Base-by-base conservation (phyloP, 2,888 invertebrate species). In the Netelia inedita region DNA sequence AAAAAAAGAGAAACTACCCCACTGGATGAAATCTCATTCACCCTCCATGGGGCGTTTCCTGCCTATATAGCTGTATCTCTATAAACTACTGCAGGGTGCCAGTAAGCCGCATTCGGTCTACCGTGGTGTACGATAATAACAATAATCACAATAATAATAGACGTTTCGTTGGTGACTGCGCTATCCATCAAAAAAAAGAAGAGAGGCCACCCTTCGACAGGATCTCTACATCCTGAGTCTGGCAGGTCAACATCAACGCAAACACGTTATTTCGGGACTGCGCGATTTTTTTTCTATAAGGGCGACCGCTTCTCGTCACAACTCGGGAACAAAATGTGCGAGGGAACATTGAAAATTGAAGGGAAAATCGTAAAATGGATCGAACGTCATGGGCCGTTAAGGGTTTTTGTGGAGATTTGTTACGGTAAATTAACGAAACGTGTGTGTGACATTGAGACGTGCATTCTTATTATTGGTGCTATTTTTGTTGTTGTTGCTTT, bases 1-100 rank as follows among this genome's bases (percentile, higher is more conserved):
- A 46, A 46, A 46, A 46, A 80, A 63, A 79, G 69, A 79, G 41
- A 50, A 55, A 28, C 55, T 55, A 46, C 21, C 46, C 82, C 61
- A 0, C 78, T 35, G 68, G 63, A 74, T 71, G 65, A 83, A 74
- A 79, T 83, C 79, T 79, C 74, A 79, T 74, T 83, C 83, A 74
- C 79, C 79, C 72, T 74, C 59, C 68, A 35, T 46, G 46, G 55
- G 55, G 28, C 11, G 63, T 63, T 68, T 69, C 46, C 10, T 50
- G 10, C 21, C 14, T n/a, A 9, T 14, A 11, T 14, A 46, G 21
- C 14, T 71, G 50, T 61, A 61, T 61, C 46, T 61, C 21, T 71
- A 57, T 76, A 69, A 61, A 81, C 46, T 68, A 41, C 53, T 41
- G 53, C 59, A 65, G 59, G 43, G 66, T 50, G 46, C 53, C 61